Conservation (phyloP, 2,797 vertebrate genomes). For the Echeneis naucrates region DNA sequence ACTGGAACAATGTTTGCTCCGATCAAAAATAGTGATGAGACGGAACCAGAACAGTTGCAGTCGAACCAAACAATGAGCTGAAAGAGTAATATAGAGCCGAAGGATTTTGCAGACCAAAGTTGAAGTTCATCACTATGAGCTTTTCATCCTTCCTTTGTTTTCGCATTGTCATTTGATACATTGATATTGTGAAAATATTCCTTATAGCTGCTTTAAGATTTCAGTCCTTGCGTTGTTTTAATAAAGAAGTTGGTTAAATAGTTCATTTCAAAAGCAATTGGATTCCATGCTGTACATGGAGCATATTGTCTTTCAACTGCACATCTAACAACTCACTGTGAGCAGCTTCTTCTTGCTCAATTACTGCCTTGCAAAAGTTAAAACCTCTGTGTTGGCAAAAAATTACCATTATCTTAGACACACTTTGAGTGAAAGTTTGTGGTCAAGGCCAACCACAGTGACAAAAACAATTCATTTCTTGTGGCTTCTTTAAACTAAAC, state of each 20-base stretch:
- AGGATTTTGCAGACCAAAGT: no score
- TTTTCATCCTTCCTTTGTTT: background rate
- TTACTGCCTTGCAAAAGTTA: background rate
- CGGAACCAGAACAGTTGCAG: background rate
- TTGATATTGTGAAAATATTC: background rate
- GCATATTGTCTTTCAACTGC: background rate
- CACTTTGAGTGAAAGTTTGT: background rate
- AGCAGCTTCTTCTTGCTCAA: background rate
- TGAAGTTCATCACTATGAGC: background rate
- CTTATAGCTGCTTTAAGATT: background rate
- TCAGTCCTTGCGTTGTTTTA: background rate
- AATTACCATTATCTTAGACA: background rate
- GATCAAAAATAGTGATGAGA: background rate
- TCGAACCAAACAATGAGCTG: background rate
- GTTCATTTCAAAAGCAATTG: background rate
- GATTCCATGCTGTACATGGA: background rate
- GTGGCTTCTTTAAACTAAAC: no score
- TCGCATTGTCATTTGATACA: background rate
- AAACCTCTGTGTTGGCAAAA: background rate
- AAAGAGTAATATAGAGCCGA: background rate
- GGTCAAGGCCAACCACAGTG: background rate
- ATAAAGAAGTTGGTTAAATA: background rate
- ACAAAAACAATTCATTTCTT: background rate
- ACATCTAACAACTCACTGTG: background rate
- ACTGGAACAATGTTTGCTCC: no score